These are phyloP conservation scores for Lasioglossum calceatum DNA, from an alignment of 2,888 invertebrate genomes.

Conservation along the genomic window DNA sequence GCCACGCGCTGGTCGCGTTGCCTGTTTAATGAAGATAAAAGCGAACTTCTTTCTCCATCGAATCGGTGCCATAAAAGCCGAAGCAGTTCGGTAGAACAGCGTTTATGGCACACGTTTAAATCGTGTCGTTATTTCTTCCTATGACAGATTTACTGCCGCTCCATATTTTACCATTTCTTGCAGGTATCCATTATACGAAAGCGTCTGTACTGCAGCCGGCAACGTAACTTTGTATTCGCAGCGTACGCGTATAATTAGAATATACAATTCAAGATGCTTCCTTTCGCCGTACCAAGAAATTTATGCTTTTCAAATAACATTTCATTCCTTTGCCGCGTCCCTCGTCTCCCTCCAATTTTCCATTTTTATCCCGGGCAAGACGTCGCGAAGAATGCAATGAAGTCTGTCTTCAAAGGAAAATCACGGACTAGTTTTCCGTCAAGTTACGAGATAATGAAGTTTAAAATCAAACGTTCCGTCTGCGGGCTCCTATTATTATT, in stretches of 20 bases:
- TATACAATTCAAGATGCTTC: slow-evolving; percentile 43
- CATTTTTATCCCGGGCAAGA: slow-evolving; percentile 18
- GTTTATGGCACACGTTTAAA: slow-evolving; percentile 21
- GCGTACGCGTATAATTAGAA: slow-evolving; percentile 42
- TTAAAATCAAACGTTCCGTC: slow-evolving; percentile 23
- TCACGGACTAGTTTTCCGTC: slow-evolving; percentile 21
- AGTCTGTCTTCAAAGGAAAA: slow-evolving; percentile 41
- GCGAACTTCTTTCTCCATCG: slow-evolving; percentile 18
- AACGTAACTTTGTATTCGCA: slow-evolving; percentile 22
- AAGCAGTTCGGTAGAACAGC: slow-evolving; percentile 7
- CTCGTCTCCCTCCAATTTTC: slow-evolving; percentile 2
- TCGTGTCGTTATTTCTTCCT: slow-evolving; percentile 30
- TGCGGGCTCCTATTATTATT: neutral
- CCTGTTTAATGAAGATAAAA: slow-evolving; percentile 7
- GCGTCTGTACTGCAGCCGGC: slow-evolving; percentile 7
- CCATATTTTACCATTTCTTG: slow-evolving; percentile 24
- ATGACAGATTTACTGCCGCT: slow-evolving; percentile 22
- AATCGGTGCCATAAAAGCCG: slow-evolving; percentile 8
- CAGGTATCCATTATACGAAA: slow-evolving; percentile 42
- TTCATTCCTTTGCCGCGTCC: slow-evolving; percentile 4
- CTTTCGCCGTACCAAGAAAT: slow-evolving; percentile 29
- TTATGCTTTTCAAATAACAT: slow-evolving; percentile 37
- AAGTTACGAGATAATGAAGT: slow-evolving; percentile 44
- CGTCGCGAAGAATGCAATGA: slow-evolving; percentile 25
- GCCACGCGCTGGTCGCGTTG: neutral